These are phyloP conservation scores for Etia nguti DNA, from an alignment of 2,113 vertebrate species.

Conservation along the genomic window DNA sequence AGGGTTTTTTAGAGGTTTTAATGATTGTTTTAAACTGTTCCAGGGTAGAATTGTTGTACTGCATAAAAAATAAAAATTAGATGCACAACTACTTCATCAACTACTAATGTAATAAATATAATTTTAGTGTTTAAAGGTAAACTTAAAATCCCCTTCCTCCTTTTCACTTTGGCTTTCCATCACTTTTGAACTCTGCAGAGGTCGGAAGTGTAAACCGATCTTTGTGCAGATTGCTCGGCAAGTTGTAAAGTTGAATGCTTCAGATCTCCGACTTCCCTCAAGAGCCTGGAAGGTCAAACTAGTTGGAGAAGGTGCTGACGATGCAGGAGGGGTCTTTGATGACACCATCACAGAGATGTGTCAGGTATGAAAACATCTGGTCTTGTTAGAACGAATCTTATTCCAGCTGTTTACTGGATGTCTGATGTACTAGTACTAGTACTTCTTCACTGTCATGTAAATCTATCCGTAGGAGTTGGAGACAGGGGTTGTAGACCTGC, in stretches of 20 bases:
- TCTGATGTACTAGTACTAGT: background rate
- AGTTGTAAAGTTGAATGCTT: conserved; percentile 77
- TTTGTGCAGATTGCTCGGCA: conserved; percentile 81
- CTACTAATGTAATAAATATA: background rate
- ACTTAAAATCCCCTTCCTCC: background rate
- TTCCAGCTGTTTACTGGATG: background rate
- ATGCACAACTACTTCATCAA: background rate
- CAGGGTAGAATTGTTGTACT: background rate
- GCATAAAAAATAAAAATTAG: background rate
- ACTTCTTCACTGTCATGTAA: no score
- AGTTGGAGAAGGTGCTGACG: conserved; percentile 78
- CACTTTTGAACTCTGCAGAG: conserved; percentile 43
- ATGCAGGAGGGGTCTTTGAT: conserved; percentile 78
- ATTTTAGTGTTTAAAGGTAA: background rate
- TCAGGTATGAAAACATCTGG: conserved; percentile 53
- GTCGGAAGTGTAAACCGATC: conserved; percentile 78
- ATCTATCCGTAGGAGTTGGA: conserved; percentile 70
- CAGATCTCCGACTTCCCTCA: conserved; percentile 76
- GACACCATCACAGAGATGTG: conserved; percentile 84
- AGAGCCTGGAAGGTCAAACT: conserved; percentile 82
- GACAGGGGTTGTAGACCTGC: conserved; percentile 76
- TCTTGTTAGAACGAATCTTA: fast-evolving
- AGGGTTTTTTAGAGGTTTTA: background rate
- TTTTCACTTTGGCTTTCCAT: background rate
- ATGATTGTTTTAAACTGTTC: background rate